Evolutionary conservation across 2,888 invertebrate species (phyloP).

Genomic region (Silvanus unidentatus): DNA sequence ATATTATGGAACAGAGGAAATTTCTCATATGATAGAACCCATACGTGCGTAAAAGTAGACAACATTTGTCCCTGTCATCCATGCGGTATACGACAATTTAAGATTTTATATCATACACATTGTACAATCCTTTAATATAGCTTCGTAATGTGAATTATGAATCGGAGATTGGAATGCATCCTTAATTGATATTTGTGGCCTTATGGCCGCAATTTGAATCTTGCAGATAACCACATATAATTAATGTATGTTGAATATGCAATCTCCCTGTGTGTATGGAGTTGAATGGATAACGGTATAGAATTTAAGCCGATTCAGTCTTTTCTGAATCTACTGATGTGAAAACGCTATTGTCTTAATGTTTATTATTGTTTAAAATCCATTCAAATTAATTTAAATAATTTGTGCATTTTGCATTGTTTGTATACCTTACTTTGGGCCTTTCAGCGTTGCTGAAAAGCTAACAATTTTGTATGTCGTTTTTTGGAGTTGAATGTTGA

Average conservation of each 20-base stretch:
- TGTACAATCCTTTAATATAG: too few relatives aligned
- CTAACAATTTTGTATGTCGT: too few relatives aligned
- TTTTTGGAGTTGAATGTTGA: too few relatives aligned
- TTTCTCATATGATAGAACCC: too few relatives aligned
- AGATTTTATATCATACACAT: too few relatives aligned
- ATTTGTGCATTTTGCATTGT: too few relatives aligned
- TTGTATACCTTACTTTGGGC: too few relatives aligned
- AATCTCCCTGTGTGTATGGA: constrained; percentile 33
- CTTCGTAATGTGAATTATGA: constrained; percentile 43
- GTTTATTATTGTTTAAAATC: constrained; percentile 18
- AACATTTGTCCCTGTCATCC: too few relatives aligned
- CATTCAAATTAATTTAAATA: constrained; percentile 14
- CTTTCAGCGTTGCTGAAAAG: too few relatives aligned
- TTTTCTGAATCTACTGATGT: constrained; percentile 24
- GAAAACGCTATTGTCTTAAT: constrained; percentile 21
- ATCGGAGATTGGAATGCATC: constrained; percentile 38
- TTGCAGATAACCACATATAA: constrained; percentile 48
- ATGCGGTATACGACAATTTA: too few relatives aligned
- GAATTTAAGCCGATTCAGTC: constrained; percentile 20
- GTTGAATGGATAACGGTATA: constrained; percentile 18
- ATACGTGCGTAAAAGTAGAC: too few relatives aligned
- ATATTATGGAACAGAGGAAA: too few relatives aligned
- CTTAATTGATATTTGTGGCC: constrained; percentile 49
- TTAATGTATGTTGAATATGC: constrained; percentile 41
- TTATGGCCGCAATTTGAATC: constrained; percentile 45